Evolutionary conservation across 2,888 invertebrate genomes (phyloP), one percentile per base, ranked within the genome.

Genomic region (Phasia obesa): DNA sequence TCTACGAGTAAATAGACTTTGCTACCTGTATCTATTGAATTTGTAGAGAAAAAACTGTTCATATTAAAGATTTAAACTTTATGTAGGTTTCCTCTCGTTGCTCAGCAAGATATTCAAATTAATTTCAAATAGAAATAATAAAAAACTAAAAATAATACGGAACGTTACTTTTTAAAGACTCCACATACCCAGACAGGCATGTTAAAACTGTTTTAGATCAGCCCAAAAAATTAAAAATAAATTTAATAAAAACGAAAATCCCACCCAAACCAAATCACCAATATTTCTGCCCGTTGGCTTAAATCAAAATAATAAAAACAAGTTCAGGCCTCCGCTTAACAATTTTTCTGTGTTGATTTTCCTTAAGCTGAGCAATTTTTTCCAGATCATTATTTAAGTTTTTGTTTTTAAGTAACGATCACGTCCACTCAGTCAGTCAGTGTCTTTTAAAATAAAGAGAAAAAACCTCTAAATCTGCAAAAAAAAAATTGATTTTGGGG

Each of bases 281-380:
- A 67, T 75, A 75, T 49, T 13, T 57, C 19, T 31, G 44, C 35
- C 76, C 59, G 59, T 55, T 77, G 77, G 70, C 62, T 57, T 62
- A 47, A 62, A 49, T 53, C 19, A 4, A 79, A 59, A 71, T 35
- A 59, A 71, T 35, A 60, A 78, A 78, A 81, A 81, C 79, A 83
- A 83, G 83, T 79, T 79, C 75, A 79, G 79, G 79, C 83, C 78
- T 79, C 78, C 79, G 71, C 83, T 75, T 75, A 64, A 70, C 11
- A 67, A 42, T 27, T 59, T n/a, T 67, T 49, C n/a, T 59, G n/a
- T 38, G 13, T 21, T 25, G 5, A 42, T 64, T 71, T 51, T 67
- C 73, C 59, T 80, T 67, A 67, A 73, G 73, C 65, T 55, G 65
- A 51, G 60, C 60, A 80, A 57, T 53, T 59, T 77, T 77, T 77